Conservation (phyloP, 2,113 vertebrate species). For the Cettia cetti region DNA sequence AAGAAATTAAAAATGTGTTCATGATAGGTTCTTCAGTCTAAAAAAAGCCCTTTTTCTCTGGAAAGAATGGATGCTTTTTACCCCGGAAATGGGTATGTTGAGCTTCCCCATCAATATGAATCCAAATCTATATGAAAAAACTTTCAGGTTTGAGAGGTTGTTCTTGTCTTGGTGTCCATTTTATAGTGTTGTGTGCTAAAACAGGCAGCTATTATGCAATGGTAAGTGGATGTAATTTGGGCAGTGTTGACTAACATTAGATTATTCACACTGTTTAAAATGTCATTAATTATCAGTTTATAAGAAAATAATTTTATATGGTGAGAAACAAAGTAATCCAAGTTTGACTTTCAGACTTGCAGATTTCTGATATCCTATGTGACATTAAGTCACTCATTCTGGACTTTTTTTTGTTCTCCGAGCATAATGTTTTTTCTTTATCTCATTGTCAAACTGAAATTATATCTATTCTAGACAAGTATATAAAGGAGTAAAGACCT, state of each 20-base stretch:
- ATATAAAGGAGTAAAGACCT: background rate
- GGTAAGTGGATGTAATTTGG: background rate
- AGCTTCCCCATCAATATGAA: background rate
- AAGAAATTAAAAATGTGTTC: constrained; percentile 15
- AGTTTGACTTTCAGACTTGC: background rate
- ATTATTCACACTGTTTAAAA: background rate
- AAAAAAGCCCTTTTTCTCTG: background rate
- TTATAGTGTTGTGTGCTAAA: background rate
- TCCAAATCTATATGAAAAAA: background rate
- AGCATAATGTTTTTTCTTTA: background rate
- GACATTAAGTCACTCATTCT: background rate
- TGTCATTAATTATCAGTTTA: background rate
- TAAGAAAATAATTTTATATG: background rate
- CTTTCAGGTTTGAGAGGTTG: background rate
- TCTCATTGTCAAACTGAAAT: background rate
- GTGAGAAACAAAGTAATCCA: background rate
- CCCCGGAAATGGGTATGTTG: background rate
- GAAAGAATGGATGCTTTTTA: background rate
- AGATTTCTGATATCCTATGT: background rate
- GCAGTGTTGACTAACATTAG: background rate
- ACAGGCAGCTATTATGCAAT: background rate
- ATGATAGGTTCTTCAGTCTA: background rate
- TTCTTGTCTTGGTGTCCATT: background rate
- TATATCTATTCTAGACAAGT: background rate
- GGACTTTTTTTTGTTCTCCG: background rate